Evolutionary conservation across 64 coral and sea anemone genomes (phyloP).

Genomic region (Actinia equina): DNA sequence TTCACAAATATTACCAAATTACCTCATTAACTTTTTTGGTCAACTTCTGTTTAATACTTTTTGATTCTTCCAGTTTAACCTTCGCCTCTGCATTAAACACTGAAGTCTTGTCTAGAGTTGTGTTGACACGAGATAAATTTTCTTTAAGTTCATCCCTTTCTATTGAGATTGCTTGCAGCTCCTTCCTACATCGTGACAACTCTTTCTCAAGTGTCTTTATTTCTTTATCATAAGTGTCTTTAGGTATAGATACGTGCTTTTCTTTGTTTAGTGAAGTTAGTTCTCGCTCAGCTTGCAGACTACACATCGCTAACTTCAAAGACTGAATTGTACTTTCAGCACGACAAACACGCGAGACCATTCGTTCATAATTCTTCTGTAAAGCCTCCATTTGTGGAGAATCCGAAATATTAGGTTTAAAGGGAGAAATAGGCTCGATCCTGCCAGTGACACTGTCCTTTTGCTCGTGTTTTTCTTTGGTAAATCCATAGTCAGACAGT

Average conservation of each 20-base stretch:
- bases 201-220: slow-evolving; percentile 85
- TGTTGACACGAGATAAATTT: slow-evolving; percentile 51
- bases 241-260: slow-evolving; percentile 57
- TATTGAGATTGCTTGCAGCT: slow-evolving; percentile 48
- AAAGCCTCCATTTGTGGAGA: slow-evolving; percentile 72
- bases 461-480: slow-evolving; percentile 60
- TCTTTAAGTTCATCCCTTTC: slow-evolving; percentile 53
- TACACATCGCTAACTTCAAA: slow-evolving; percentile 85
- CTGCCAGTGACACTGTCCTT: slow-evolving; percentile 16
- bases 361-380: slow-evolving; percentile 88
- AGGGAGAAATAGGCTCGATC: slow-evolving; percentile 82
- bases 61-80: slow-evolving; percentile 73
- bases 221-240: slow-evolving; percentile 91
- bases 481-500: slow-evolving; percentile 85
- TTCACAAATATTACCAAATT: neutral
- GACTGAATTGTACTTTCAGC: slow-evolving; percentile 95
- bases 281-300: slow-evolving; percentile 84
- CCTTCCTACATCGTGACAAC: slow-evolving; percentile 45
- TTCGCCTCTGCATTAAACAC: slow-evolving; percentile 40
- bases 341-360: slow-evolving; percentile 90
- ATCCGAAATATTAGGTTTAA: slow-evolving; percentile 47
- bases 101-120: slow-evolving; percentile 61
- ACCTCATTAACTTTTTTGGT: slow-evolving; percentile 82
- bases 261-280: slow-evolving; percentile 40
- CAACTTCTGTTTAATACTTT: slow-evolving; percentile 68